Percentiles rank a stretch among this genome's conserved stretches.
Evolutionary conservation across 1,140 invertebrate genomes (phyloP).

Genomic region (Araneus ventricosus): DNA sequence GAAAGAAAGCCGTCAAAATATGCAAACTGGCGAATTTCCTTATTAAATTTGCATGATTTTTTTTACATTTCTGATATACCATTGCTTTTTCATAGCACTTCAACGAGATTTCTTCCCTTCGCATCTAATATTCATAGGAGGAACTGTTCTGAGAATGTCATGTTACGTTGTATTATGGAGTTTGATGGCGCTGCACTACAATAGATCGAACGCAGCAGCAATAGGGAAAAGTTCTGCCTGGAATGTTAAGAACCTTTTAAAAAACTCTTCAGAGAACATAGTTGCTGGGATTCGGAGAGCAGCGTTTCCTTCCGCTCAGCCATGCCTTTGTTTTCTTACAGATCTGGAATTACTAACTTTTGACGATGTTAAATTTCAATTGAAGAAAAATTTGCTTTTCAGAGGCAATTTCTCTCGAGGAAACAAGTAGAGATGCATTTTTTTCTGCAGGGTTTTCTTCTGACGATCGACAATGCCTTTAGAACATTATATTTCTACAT

Average conservation of each 20-base stretch:
- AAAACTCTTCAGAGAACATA: constrained; percentile 7
- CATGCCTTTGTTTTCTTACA: neutral
- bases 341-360: neutral
- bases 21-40: constrained; percentile 38
- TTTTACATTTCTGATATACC: constrained; percentile 54
- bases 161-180: neutral
- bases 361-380: too few species aligned
- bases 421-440: too few species aligned
- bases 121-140: constrained; percentile 54
- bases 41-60: constrained; percentile 61
- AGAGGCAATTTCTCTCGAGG: too few species aligned
- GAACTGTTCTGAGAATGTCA: constrained; percentile 24
- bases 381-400: too few species aligned
- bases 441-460: too few species aligned
- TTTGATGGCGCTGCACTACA: constrained; percentile 25
- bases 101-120: neutral
- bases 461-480: too few species aligned
- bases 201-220: neutral
- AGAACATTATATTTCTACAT: too few species aligned
- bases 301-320: neutral
- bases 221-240: neutral
- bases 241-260: neutral
- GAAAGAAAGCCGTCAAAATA: constrained; percentile 39
- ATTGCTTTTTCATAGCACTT: constrained; percentile 13
- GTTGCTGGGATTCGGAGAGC: neutral